phyloP scores from a whole-genome alignment of 2,888 invertebrate genomes.

The Cybosia mesomella region DNA sequence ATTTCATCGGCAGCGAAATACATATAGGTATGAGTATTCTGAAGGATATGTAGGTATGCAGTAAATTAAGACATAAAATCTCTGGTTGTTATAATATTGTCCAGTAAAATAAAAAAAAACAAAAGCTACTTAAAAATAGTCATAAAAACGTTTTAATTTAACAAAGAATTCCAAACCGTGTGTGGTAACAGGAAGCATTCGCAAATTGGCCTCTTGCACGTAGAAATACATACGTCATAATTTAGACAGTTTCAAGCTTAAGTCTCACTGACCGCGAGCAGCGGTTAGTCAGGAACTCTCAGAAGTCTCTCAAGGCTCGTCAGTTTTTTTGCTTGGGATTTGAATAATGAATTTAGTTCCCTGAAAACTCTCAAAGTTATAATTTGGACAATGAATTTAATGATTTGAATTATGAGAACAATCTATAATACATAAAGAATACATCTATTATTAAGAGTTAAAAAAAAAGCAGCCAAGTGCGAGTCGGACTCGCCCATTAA shows the following conservation, averaged over 20 bases:
- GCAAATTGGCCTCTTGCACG: conserved; percentile 36
- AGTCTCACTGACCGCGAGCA: conserved; percentile 19
- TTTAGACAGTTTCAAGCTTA: conserved; percentile 47
- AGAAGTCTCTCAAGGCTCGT: background rate
- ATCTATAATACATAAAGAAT: too few species aligned
- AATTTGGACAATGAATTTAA: too few species aligned
- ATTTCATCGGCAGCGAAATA: background rate
- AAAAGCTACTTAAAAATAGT: background rate
- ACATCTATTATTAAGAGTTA: too few species aligned
- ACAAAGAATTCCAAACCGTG: conserved; percentile 40
- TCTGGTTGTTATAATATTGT: background rate
- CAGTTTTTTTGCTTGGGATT: too few species aligned
- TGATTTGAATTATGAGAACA: too few species aligned
- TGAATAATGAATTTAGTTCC: too few species aligned
- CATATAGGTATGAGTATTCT: too few species aligned
- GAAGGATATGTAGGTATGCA: background rate
- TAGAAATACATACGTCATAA: conserved; percentile 57
- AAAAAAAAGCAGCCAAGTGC: too few species aligned
- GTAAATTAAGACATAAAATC: background rate
- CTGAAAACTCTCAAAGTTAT: too few species aligned
- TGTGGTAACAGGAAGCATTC: conserved; percentile 51
- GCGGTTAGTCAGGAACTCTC: background rate
- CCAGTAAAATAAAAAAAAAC: background rate
- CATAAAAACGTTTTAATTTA: conserved; percentile 32
- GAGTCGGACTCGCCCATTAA: too few species aligned